phyloP scores from a whole-genome alignment of 2,797 vertebrate genomes.

The Picus viridis region DNA sequence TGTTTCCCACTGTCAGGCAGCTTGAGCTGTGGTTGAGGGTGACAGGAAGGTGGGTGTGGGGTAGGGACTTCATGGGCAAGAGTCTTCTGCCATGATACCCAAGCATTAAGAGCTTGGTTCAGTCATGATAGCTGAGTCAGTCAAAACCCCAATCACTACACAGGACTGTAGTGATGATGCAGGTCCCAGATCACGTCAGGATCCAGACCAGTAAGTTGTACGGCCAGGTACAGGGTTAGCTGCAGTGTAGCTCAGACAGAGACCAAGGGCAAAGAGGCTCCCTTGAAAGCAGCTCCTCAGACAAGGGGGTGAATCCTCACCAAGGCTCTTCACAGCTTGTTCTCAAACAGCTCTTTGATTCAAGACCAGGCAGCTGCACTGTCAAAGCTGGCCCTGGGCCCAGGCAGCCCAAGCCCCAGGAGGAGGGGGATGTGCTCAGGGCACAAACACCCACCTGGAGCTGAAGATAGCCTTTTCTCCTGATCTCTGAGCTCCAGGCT shows the following conservation, averaged over 20 bases:
- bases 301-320: neutral
- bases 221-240: neutral
- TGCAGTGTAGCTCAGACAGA: neutral
- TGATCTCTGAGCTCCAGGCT: neutral
- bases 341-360: constrained; percentile 59
- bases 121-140: neutral
- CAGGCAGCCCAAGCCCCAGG: neutral
- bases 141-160: neutral
- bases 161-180: neutral
- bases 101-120: neutral
- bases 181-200: neutral
- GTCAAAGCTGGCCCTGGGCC: constrained; percentile 40
- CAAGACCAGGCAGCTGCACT: constrained; percentile 56
- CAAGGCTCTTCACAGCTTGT: constrained; percentile 31
- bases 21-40: neutral
- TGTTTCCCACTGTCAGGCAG: neutral
- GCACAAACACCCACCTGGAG: neutral
- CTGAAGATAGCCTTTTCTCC: neutral
- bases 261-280: neutral
- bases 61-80: neutral
- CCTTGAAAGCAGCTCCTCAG: constrained; percentile 16
- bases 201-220: neutral
- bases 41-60: neutral
- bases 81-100: neutral
- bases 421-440: neutral